These are phyloP conservation scores for Grus americana DNA, from an alignment of 2,113 vertebrate species.

Conservation along the genomic window DNA sequence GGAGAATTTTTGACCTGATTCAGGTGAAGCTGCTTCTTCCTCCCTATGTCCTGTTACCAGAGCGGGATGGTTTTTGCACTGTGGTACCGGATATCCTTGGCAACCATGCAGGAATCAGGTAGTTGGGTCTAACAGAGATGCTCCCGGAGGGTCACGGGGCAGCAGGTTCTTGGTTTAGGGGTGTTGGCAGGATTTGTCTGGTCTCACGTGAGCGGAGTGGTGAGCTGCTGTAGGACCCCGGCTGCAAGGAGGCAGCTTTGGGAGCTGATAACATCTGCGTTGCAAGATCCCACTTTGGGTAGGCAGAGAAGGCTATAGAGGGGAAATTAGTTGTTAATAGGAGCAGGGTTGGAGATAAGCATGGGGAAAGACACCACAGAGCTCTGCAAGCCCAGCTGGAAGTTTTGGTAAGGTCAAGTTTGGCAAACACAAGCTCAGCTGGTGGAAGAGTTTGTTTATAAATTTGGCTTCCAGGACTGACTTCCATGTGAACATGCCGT, in stretches of 20 bases:
- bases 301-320: not conserved
- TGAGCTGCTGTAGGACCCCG: not conserved
- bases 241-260: not conserved
- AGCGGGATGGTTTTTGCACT: not conserved
- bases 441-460: not conserved
- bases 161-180: not conserved
- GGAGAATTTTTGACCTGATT: not conserved
- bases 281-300: not conserved
- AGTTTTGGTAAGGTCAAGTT: not conserved
- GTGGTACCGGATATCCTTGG: not conserved
- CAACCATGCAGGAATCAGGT: rapidly evolving
- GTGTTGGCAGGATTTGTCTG: not conserved
- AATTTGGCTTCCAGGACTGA: not conserved
- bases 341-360: not conserved
- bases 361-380: not conserved
- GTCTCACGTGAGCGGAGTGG: not conserved
- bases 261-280: not conserved
- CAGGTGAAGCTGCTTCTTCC: not conserved
- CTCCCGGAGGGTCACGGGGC: rapidly evolving
- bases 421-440: not conserved
- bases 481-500: not conserved
- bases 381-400: not conserved
- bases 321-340: not conserved
- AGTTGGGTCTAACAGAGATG: not conserved
- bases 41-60: rapidly evolving